Evolutionary conservation across 2,888 invertebrate species (phyloP).

Genomic region (Carpatolechia fugitivella): DNA sequence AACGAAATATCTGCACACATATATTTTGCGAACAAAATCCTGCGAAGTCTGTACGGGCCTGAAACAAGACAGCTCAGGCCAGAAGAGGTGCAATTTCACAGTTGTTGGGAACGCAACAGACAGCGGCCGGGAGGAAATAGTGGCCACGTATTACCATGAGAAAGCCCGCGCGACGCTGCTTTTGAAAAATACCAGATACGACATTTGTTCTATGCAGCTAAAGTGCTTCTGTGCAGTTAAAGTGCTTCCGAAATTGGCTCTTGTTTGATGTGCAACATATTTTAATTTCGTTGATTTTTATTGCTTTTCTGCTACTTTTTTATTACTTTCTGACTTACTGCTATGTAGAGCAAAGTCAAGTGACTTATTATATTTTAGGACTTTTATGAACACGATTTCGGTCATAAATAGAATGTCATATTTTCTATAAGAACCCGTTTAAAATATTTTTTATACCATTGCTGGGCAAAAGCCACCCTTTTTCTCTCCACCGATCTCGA

Average conservation of each 20-base stretch:
- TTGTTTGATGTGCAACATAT: neutral
- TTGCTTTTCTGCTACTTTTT: no score
- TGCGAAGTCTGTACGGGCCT: neutral
- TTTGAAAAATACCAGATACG: conserved; percentile 3
- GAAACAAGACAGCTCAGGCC: conserved; percentile 37
- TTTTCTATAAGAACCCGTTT: no score
- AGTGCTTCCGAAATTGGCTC: neutral
- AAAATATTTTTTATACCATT: no score
- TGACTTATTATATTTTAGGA: no score
- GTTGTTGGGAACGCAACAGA: conserved; percentile 53
- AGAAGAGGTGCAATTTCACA: conserved; percentile 63
- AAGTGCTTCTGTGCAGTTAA: neutral
- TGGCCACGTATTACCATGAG: conserved; percentile 46
- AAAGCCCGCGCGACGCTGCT: conserved; percentile 29
- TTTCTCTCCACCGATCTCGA: no score
- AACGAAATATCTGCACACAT: no score
- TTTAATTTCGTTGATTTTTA: neutral
- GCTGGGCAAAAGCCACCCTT: no score
- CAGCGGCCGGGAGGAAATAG: conserved; percentile 30
- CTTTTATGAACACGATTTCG: no score
- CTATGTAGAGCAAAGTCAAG: no score
- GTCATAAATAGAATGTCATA: no score
- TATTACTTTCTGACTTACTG: neutral
- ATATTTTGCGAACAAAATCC: neutral
- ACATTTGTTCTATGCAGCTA: neutral